Evolutionary conservation across 2,888 invertebrate species (phyloP).

Genomic region (Acleris cristana): DNA sequence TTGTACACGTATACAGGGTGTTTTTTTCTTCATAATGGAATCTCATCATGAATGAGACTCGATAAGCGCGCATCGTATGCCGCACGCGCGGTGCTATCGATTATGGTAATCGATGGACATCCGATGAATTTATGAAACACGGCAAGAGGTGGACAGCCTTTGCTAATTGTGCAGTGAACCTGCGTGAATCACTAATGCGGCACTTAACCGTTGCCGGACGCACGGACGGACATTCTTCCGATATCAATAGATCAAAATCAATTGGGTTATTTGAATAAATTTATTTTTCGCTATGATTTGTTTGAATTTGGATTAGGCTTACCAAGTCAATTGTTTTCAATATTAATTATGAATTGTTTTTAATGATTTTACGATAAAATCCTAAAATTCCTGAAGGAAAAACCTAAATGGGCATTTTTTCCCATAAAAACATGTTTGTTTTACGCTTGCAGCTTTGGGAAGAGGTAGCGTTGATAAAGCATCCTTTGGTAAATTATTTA

Average conservation of each 20-base stretch:
- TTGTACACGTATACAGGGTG: background rate
- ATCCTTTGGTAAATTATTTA: conserved; percentile 7
- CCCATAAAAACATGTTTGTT: background rate
- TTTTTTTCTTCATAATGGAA: conserved; percentile 19
- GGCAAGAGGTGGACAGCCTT: conserved; percentile 82
- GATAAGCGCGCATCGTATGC: conserved; percentile 68
- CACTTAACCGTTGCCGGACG: conserved; percentile 65
- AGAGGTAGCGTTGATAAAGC: background rate
- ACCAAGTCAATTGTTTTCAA: too few relatives aligned
- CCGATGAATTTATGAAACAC: conserved; percentile 80
- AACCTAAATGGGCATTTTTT: too few relatives aligned
- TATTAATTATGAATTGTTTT: too few relatives aligned
- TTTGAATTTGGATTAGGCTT: background rate
- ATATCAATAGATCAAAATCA: conserved; percentile 46
- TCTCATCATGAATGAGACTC: conserved; percentile 31
- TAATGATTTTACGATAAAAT: too few relatives aligned
- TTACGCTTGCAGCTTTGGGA: background rate
- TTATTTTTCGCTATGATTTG: background rate
- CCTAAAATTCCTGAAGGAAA: too few relatives aligned
- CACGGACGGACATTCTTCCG: conserved; percentile 50
- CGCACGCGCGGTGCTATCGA: conserved; percentile 78
- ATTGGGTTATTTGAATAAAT: conserved; percentile 21
- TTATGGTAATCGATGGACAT: conserved; percentile 82
- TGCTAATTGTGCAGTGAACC: conserved; percentile 82
- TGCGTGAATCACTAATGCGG: conserved; percentile 77